Conservation (phyloP, 2,888 invertebrate genomes). For the Mylabris sibirica region DNA sequence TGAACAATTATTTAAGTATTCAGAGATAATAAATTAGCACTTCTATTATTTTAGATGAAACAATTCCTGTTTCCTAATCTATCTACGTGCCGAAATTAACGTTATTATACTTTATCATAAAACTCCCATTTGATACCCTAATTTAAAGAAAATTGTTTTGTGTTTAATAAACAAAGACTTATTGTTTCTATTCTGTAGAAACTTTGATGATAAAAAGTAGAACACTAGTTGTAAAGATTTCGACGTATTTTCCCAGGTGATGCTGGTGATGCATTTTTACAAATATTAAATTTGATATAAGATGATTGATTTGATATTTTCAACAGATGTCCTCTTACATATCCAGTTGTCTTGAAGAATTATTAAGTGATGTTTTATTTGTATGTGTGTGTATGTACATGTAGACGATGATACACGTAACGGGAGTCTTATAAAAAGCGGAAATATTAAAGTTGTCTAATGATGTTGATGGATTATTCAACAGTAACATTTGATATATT, state of each 20-base stretch:
- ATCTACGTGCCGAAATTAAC: not conserved
- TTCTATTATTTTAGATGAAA: not conserved
- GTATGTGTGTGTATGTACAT: not conserved
- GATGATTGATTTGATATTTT: conserved; percentile 1
- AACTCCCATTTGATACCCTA: no score
- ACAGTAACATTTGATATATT: conserved; percentile 20
- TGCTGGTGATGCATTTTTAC: not conserved
- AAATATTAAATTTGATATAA: not conserved
- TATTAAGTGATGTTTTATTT: conserved; percentile 11
- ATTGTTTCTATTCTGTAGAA: no score
- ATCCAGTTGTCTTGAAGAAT: conserved; percentile 7
- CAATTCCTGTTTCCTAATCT: not conserved
- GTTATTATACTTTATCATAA: not conserved
- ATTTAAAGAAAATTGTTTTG: no score
- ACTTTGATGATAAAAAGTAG: no score
- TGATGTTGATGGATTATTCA: conserved; percentile 21
- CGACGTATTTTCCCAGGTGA: not conserved
- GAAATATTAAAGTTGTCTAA: not conserved
- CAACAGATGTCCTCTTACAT: not conserved
- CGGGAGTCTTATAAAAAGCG: conserved; percentile 11
- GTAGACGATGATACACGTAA: not conserved
- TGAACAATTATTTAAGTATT: no score
- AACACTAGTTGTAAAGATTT: no score
- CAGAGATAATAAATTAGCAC: no score
- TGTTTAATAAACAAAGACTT: no score